Evolutionary conservation across 2,888 invertebrate species (phyloP).

Genomic region (Yponomeuta cagnagella): DNA sequence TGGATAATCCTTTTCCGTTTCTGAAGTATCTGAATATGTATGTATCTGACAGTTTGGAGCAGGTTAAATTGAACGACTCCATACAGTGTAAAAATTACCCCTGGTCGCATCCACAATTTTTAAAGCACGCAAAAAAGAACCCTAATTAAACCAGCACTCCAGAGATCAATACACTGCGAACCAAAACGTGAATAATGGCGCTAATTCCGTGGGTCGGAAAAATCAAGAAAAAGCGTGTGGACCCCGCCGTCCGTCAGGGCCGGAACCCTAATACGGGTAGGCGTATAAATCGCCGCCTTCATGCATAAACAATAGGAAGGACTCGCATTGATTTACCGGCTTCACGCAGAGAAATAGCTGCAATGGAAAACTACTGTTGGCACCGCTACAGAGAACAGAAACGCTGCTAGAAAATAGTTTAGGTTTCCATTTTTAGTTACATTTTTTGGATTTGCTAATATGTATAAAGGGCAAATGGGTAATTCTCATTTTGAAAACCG

Average conservation of each 20-base stretch:
- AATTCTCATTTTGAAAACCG: no score
- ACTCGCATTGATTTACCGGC: slow-evolving; percentile 33
- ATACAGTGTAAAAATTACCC: no score
- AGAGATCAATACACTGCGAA: slow-evolving; percentile 9
- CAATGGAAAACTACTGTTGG: slow-evolving; percentile 12
- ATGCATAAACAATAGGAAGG: slow-evolving; percentile 43
- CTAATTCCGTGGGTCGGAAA: slow-evolving; percentile 15
- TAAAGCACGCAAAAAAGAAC: no score
- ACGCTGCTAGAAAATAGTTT: no score
- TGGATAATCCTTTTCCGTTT: no score
- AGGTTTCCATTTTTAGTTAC: no score
- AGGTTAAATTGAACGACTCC: no score
- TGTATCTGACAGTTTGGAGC: no score
- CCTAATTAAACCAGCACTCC: background rate
- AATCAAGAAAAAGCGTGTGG: slow-evolving; percentile 16
- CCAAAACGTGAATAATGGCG: slow-evolving; percentile 17
- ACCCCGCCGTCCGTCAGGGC: slow-evolving; percentile 23
- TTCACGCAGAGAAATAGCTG: slow-evolving; percentile 13
- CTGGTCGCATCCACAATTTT: no score
- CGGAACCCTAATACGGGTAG: slow-evolving; percentile 36
- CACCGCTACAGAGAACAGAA: background rate
- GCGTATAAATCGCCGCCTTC: slow-evolving; percentile 43
- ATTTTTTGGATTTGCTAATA: no score
- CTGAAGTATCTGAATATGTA: background rate
- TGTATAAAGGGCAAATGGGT: no score